phyloP scores from a whole-genome alignment of 2,888 invertebrate species.

The Phyto melanocephala region DNA sequence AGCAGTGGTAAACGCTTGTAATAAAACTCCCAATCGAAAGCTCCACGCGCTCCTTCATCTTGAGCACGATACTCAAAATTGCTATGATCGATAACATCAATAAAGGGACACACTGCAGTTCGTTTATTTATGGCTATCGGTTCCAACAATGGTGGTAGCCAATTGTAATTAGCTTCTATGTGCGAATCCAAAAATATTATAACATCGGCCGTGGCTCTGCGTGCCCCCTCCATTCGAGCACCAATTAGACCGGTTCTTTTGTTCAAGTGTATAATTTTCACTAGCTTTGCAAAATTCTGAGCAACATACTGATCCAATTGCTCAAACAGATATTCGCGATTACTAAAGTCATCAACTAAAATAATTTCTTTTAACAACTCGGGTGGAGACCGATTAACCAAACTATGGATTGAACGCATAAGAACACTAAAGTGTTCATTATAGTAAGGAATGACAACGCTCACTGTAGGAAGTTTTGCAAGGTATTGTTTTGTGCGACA shows the following conservation, averaged over 20 bases:
- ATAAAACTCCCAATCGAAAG: conserved; percentile 98
- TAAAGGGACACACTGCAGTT: conserved; percentile 96
- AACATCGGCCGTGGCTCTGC: conserved; percentile 87
- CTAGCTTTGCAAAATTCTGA: conserved; percentile 84
- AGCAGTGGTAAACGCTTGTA: conserved; percentile 94
- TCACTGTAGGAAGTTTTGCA: conserved; percentile 84
- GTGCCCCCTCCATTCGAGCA: conserved; percentile 92
- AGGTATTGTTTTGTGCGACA: conserved; percentile 74
- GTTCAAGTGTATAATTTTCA: conserved; percentile 86
- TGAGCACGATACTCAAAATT: conserved; percentile 96
- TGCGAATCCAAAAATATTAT: conserved; percentile 95
- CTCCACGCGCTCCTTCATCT: conserved; percentile 95
- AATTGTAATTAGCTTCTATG: conserved; percentile 93
- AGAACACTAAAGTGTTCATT: conserved; percentile 96
- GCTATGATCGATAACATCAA: conserved; percentile 95
- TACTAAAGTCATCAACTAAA: conserved; percentile 92
- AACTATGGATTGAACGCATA: conserved; percentile 88
- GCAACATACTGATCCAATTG: conserved; percentile 88
- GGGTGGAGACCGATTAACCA: conserved; percentile 90
- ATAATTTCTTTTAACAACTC: conserved; percentile 92
- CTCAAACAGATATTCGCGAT: conserved; percentile 86
- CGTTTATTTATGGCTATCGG: conserved; percentile 92
- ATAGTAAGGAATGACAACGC: conserved; percentile 95
- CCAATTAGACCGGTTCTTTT: conserved; percentile 91
- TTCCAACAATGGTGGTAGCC: conserved; percentile 94